Percentiles rank a stretch among this genome's conserved stretches.
Conservation (phyloP, 2,888 invertebrate genomes). For the Drosophila hawaiiensis region DNA sequence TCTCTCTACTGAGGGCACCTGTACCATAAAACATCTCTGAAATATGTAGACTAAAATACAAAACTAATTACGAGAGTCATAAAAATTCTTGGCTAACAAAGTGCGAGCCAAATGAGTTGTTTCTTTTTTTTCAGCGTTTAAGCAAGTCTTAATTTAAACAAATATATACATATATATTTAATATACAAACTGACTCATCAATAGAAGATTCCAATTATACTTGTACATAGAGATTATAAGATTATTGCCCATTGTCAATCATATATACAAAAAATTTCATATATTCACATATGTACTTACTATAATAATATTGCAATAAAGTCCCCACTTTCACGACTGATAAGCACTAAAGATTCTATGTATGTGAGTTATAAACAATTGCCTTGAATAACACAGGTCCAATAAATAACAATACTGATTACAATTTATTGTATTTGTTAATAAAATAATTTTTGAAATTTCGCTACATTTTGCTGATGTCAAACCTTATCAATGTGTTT, state of each 20-base stretch:
- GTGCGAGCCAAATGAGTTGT: conserved; percentile 55
- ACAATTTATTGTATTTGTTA: not conserved
- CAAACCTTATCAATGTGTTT: not conserved
- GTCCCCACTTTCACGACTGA: conserved; percentile 39
- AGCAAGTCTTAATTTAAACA: conserved; percentile 8
- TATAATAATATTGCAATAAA: conserved; percentile 15
- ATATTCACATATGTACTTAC: conserved; percentile 4
- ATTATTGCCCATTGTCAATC: conserved; percentile 12
- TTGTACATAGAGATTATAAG: conserved; percentile 13
- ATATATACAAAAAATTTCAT: not conserved
- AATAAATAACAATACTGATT: conserved; percentile 43
- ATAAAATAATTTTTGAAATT: not conserved
- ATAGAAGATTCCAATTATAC: not conserved
- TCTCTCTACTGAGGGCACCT: conserved; percentile 20
- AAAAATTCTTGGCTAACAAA: conserved; percentile 57
- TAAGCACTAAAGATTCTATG: conserved; percentile 16
- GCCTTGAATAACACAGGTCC: conserved; percentile 30
- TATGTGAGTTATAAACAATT: conserved; percentile 34
- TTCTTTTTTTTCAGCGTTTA: conserved; percentile 33
- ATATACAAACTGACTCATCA: conserved; percentile 40
- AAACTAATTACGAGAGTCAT: conserved; percentile 73
- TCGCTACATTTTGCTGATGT: not conserved
- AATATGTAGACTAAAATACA: conserved; percentile 64
- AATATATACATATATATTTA: not conserved
- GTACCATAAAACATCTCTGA: conserved; percentile 49